These are phyloP conservation scores for Stichopus chloronotus DNA, from an alignment of 35 echinoderm and acorn worm species.

Conservation along the genomic window DNA sequence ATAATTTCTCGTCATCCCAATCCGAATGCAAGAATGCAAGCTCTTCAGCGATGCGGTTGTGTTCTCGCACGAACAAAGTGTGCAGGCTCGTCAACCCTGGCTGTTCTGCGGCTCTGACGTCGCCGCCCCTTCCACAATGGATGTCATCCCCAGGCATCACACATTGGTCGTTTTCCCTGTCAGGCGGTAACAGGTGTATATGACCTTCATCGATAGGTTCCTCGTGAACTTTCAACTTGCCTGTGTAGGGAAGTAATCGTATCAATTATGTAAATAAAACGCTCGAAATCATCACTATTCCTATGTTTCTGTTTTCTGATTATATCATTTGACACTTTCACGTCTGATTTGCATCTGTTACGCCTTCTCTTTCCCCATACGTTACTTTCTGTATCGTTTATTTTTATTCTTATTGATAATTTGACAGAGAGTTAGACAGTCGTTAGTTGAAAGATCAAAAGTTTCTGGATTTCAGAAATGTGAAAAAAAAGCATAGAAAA, in stretches of 20 bases:
- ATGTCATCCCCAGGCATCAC: not conserved
- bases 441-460: too few species aligned
- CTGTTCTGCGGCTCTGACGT: constrained; percentile 20
- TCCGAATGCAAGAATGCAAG: not conserved
- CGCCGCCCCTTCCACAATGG: constrained; percentile 14
- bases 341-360: too few species aligned
- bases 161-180: not conserved
- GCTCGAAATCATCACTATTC: too few species aligned
- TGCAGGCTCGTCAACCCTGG: constrained; percentile 22
- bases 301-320: too few species aligned
- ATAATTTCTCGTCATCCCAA: constrained; percentile 5
- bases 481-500: too few species aligned
- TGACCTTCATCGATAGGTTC: not conserved
- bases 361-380: too few species aligned
- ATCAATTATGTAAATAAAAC: too few species aligned
- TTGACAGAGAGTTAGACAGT: too few species aligned
- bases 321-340: too few species aligned
- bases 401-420: too few species aligned
- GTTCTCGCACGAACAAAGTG: constrained; percentile 18
- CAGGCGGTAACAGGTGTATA: constrained; percentile 15
- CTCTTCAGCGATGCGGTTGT: not conserved
- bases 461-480: too few species aligned
- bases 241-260: not conserved
- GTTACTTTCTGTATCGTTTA: too few species aligned
- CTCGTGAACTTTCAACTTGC: constrained; percentile 3